Evolutionary conservation across 2,797 vertebrate genomes (phyloP), one percentile per base, ranked within the genome.

Genomic region (Mormyrus hasselquistii): DNA sequence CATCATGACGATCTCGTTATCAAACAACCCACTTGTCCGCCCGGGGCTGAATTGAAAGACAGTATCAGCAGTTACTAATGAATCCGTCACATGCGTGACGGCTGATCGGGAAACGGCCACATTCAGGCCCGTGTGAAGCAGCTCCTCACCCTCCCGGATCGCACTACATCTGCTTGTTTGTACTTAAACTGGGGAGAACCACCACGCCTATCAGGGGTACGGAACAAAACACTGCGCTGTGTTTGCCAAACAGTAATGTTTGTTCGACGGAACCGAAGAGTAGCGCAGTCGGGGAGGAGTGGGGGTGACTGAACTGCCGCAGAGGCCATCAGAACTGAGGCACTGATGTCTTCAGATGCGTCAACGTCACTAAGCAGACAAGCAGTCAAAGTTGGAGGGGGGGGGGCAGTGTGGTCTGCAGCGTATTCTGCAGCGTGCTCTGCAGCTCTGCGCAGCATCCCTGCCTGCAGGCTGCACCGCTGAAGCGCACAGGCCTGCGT

Each of bases 1-100:
- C 98, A 99, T 99, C 99, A 99, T 99, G 90, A 99, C 96, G 19
- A 98, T 97, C 94, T 99, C 99, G 1, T 98, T 98, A 94, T 99
- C 99, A 38, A 98, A 97, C 19, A 96, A 97, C 90, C 96, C 96
- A 0, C 94, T 95, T 0, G 98, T 96, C 88, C 99, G 95, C 9
- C 98, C 98, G 0, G 99, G 98, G 94, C 99, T 99, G 93, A 0
- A 87, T 92, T 34, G 91, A 53, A 84, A 49, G 38, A 86, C 16
- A 44, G 34, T 0, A 41, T 41, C 5, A 16, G 34, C 16, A 16
- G 73, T 86, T 9, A 53, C 22, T 10, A 4, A 50, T 50, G 3
- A n/a, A 44, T 41, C 69, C 41, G 10, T 69, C 3, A 14, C 25
- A 1, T 12, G 65, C 25, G 12, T 34, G 29, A 12, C 12, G 4